Evolutionary conservation across 2,888 invertebrate species (phyloP).

Genomic region (Ryuthela nishihirai): DNA sequence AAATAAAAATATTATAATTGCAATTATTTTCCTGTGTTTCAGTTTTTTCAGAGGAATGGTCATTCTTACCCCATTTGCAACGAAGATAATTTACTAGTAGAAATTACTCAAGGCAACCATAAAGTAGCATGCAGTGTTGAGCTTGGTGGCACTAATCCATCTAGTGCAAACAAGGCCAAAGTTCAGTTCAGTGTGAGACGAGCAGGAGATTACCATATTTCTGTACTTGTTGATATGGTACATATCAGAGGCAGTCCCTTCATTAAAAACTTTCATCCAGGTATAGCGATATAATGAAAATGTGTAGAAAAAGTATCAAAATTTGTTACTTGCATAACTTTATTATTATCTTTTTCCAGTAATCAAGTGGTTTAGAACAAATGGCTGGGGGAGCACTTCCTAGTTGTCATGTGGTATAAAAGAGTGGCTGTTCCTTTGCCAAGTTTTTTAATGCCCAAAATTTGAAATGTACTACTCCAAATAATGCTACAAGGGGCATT

Average conservation of each 20-base stretch:
- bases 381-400: too few species aligned
- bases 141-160: slow-evolving; percentile 78
- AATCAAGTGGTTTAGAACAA: too few species aligned
- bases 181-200: slow-evolving; percentile 89
- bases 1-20: too few species aligned
- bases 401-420: too few species aligned
- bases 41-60: slow-evolving; percentile 88
- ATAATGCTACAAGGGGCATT: too few species aligned
- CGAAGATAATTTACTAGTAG: slow-evolving; percentile 81
- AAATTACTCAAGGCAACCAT: slow-evolving; percentile 78
- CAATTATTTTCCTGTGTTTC: slow-evolving; percentile 44
- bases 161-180: slow-evolving; percentile 77
- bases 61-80: slow-evolving; percentile 92
- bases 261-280: slow-evolving; percentile 72
- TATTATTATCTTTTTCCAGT: too few species aligned
- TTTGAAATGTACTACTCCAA: too few species aligned
- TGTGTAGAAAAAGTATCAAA: too few species aligned
- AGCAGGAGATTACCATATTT: slow-evolving; percentile 82
- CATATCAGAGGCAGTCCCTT: slow-evolving; percentile 83
- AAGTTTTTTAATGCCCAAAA: too few species aligned
- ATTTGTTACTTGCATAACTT: too few species aligned
- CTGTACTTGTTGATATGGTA: slow-evolving; percentile 71
- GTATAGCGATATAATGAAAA: too few species aligned
- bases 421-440: too few species aligned
- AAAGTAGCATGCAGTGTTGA: slow-evolving; percentile 79